Conservation (phyloP, 2,888 invertebrate species). For the Allophyes oxyacanthae region DNA sequence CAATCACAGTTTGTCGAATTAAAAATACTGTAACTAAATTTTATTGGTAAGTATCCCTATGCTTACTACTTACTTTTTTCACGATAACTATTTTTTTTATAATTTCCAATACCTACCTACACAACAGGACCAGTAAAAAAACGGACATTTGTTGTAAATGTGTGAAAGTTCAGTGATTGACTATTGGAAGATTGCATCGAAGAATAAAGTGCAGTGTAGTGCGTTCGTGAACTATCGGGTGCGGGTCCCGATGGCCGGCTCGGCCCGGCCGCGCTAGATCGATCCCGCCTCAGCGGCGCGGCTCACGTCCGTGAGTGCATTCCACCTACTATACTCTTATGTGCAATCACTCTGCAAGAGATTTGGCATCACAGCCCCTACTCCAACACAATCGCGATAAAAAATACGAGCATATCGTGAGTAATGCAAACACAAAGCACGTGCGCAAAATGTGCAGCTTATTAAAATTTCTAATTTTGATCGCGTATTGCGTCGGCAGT, state of each 20-base stretch:
- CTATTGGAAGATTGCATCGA: conserved; percentile 33
- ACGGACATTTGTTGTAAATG: conserved; percentile 34
- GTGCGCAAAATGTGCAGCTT: conserved; percentile 37
- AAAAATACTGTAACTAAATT: background rate
- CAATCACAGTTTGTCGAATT: conserved; percentile 14
- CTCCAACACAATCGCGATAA: conserved; percentile 36
- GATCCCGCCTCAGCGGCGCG: conserved; percentile 77
- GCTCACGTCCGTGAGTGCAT: conserved; percentile 74
- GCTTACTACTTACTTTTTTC: too few relatives aligned
- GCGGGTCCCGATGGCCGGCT: conserved; percentile 69
- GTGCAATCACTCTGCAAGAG: conserved; percentile 45
- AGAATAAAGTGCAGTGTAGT: conserved; percentile 68
- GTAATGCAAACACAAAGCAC: conserved; percentile 36
- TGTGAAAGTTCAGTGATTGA: conserved; percentile 49
- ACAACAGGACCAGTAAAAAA: conserved; percentile 32
- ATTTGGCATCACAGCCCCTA: conserved; percentile 27
- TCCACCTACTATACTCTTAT: conserved; percentile 43
- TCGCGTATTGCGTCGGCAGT: conserved; percentile 30
- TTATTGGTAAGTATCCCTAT: too few relatives aligned
- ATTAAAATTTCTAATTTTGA: conserved; percentile 51
- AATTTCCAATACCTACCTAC: background rate
- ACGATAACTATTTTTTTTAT: background rate
- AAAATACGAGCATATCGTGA: conserved; percentile 43
- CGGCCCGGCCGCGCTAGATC: conserved; percentile 79
- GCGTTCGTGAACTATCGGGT: conserved; percentile 54